These are phyloP conservation scores for Myiopsitta monachus DNA, from an alignment of 2,113 vertebrate species.

Conservation along the genomic window DNA sequence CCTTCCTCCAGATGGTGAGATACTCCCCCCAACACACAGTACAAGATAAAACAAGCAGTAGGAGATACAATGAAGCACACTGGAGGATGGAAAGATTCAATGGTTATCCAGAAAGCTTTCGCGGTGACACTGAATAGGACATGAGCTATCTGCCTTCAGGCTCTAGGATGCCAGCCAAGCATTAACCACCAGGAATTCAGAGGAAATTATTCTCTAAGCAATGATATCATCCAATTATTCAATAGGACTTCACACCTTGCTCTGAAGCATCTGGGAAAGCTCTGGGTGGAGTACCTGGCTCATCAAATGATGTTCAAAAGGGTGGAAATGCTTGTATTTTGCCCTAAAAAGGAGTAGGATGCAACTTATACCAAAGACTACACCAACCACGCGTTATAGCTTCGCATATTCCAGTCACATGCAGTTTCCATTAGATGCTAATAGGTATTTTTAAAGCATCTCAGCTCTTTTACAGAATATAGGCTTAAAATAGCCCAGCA, in stretches of 20 bases:
- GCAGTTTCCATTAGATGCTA: background rate
- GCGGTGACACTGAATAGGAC: background rate
- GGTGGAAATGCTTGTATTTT: background rate
- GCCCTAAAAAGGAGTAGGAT: background rate
- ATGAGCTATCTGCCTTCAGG: background rate
- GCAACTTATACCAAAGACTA: background rate
- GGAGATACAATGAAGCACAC: fast-evolving
- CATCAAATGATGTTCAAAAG: background rate
- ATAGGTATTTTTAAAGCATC: background rate
- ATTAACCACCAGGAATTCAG: background rate
- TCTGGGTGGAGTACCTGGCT: background rate
- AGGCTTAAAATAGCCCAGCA: constrained; percentile 51
- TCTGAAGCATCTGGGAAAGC: background rate
- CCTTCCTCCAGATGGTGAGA: background rate
- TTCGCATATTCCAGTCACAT: background rate
- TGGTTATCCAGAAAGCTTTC: background rate
- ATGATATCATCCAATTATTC: background rate
- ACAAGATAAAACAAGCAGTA: background rate
- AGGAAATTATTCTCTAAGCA: background rate
- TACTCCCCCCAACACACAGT: background rate
- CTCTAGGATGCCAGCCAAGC: background rate
- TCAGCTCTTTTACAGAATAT: constrained; percentile 7
- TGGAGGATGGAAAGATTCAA: background rate
- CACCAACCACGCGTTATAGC: background rate
- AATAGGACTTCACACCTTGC: background rate